A percentile compares a stretch with the other conserved stretches of the same genome.
phyloP scores from a whole-genome alignment of 2,113 vertebrate genomes.

The Asarcornis scutulata region DNA sequence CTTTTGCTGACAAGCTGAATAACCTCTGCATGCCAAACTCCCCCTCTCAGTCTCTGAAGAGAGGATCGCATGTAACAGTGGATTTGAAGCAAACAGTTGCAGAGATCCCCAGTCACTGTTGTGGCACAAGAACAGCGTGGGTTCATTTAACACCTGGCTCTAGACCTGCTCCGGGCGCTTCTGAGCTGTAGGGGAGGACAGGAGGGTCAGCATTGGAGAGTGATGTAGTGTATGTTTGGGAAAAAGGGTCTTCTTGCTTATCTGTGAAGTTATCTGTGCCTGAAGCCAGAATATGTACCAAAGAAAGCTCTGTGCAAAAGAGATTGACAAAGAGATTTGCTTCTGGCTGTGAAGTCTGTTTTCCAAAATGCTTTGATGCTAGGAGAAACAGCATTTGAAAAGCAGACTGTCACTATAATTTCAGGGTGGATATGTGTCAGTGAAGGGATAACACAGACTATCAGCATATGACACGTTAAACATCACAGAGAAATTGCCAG shows the following conservation, averaged over 20 bases:
- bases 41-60: background rate
- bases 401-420: background rate
- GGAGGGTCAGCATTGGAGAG: background rate
- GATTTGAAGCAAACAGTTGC: background rate
- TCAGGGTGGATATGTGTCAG: background rate
- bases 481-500: background rate
- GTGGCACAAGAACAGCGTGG: background rate
- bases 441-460: background rate
- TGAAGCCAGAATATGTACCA: background rate
- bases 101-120: background rate
- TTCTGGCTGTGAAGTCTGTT: background rate
- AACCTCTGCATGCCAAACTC: background rate
- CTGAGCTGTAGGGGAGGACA: background rate
- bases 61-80: background rate
- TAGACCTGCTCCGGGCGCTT: background rate
- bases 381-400: background rate
- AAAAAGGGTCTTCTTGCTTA: background rate
- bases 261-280: background rate
- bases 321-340: background rate
- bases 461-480: background rate
- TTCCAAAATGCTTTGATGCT: background rate
- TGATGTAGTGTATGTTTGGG: background rate
- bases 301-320: background rate
- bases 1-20: background rate
- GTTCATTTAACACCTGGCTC: background rate